Percentiles rank a stretch among this genome's conserved stretches.
Conservation (phyloP, 1,140 invertebrate genomes). For the Maniola jurtina region DNA sequence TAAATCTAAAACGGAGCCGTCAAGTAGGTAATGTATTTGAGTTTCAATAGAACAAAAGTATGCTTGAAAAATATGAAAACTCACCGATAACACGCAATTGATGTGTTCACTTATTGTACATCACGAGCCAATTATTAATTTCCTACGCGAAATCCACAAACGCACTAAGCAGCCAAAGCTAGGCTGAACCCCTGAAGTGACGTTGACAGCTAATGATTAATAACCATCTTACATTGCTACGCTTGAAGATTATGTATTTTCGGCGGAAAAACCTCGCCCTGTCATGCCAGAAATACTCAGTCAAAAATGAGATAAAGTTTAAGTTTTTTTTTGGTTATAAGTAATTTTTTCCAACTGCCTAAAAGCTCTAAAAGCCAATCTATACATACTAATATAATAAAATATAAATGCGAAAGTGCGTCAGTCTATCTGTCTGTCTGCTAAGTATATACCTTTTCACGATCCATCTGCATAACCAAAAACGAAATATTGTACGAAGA, state of each 20-base stretch:
- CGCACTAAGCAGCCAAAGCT: constrained; percentile 29
- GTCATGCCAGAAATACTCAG: constrained; percentile 4
- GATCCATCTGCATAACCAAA: too few species aligned
- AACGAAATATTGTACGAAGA: too few species aligned
- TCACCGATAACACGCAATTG: neutral
- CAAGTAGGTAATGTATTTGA: too few species aligned
- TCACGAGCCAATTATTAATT: constrained; percentile 24
- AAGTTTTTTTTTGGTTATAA: neutral
- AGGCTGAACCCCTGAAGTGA: constrained; percentile 32
- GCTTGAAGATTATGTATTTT: constrained; percentile 31
- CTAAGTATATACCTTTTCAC: too few species aligned
- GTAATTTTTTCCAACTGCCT: neutral
- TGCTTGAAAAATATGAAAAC: neutral
- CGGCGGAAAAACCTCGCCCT: constrained; percentile 6
- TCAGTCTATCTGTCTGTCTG: too few species aligned
- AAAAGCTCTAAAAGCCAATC: too few species aligned
- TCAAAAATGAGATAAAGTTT: neutral
- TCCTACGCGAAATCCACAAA: constrained; percentile 21
- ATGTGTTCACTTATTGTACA: constrained; percentile 10
- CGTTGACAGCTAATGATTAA: constrained; percentile 44
- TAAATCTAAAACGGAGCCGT: too few species aligned
- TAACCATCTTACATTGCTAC: constrained; percentile 36
- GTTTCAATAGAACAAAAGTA: neutral
- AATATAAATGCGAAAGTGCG: too few species aligned
- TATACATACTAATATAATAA: too few species aligned